Conservation (phyloP, 2,797 vertebrate genomes). For the Cossypha polioptera region DNA sequence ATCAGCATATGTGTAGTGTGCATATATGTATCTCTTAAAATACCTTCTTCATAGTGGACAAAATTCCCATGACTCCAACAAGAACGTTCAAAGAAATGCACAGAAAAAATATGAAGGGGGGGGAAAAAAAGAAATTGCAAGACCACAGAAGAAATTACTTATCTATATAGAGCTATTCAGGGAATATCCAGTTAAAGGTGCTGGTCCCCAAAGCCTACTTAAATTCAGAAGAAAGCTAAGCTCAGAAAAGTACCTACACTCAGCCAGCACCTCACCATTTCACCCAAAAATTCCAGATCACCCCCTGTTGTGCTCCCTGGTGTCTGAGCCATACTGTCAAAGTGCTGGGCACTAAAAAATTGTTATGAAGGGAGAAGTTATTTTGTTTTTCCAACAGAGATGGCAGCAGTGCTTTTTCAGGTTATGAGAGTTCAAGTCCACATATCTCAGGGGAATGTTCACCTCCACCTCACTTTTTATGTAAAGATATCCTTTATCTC, state of each 20-base stretch:
- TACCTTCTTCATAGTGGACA: neutral
- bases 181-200: neutral
- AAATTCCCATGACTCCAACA: neutral
- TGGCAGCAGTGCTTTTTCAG: neutral
- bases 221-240: neutral
- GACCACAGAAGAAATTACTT: neutral
- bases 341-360: too few relatives aligned
- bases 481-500: neutral
- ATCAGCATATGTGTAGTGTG: neutral
- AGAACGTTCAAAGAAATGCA: neutral
- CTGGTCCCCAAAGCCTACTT: neutral
- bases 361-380: neutral
- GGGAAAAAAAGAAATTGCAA: neutral
- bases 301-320: rapidly evolving
- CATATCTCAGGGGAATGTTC: neutral
- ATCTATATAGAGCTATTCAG: neutral
- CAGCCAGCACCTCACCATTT: neutral
- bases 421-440: neutral
- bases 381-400: neutral
- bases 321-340: neutral
- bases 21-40: neutral
- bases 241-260: neutral
- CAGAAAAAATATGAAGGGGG: neutral
- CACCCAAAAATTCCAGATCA: neutral
- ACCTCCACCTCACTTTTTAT: neutral